phyloP scores from a whole-genome alignment of 92 coral and sea anemone species.

The Pocillopora grandis region DNA sequence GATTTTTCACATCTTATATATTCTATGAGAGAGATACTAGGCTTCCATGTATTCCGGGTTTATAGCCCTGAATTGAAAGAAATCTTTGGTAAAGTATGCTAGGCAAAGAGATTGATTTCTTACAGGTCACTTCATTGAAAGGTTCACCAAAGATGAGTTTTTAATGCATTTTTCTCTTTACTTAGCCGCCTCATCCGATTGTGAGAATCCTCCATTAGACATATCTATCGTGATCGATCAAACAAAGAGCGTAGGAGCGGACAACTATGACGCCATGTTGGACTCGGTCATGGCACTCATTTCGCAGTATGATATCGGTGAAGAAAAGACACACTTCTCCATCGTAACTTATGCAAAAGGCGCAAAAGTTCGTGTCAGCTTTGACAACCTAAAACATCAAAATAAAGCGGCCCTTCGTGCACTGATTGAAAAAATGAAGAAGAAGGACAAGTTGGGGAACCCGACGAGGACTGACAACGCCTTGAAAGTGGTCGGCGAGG shows the following conservation, averaged over 20 bases:
- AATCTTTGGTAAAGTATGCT: too few relatives aligned
- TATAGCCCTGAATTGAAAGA: too few relatives aligned
- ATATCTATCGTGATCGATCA: conserved; percentile 15
- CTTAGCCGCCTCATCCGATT: neutral
- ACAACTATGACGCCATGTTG: conserved; percentile 28
- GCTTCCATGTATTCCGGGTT: too few relatives aligned
- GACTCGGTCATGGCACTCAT: conserved; percentile 16
- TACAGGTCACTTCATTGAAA: too few relatives aligned
- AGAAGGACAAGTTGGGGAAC: neutral
- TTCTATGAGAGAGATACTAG: too few relatives aligned
- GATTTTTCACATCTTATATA: too few relatives aligned
- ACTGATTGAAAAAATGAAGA: conserved; percentile 14
- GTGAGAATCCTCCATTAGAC: conserved; percentile 23
- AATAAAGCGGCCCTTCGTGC: neutral
- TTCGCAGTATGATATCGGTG: conserved; percentile 23
- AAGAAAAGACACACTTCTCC: neutral
- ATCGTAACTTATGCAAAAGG: neutral
- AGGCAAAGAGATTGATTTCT: too few relatives aligned
- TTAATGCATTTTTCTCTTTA: too few relatives aligned
- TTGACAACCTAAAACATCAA: neutral
- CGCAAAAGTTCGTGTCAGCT: conserved; percentile 3
- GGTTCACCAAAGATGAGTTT: too few relatives aligned
- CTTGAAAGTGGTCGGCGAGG: neutral
- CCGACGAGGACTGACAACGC: conserved; percentile 15
- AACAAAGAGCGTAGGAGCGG: conserved; percentile 17